Evolutionary conservation across 2,113 vertebrate genomes (phyloP), one percentile per base, ranked within the genome.

Genomic region (Toxotes chatareus): DNA sequence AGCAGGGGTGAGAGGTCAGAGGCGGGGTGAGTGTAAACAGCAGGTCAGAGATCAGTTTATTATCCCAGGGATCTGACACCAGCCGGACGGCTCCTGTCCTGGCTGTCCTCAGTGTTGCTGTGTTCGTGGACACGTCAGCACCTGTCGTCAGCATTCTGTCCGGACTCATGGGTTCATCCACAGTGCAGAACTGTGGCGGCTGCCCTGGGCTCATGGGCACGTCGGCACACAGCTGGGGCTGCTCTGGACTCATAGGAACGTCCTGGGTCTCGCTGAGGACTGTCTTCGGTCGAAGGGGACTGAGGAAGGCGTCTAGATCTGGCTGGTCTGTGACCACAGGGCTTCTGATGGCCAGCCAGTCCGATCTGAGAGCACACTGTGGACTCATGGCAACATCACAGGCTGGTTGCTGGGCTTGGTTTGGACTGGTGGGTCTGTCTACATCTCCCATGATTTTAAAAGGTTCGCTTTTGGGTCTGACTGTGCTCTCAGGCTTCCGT

Each of bases 61-160:
- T 90, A 64, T 97, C 96, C 98, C 98, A 99, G 5, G 97, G 97
- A 38, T 99, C 95, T 8, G 96, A 92, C 67, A 97, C 74, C 60
- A 95, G 88, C 23, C 85, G 64, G 5, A 27, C 90, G 87, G 78
- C 2, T 0, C 0, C 46, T 0, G 40, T 23, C 9, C 10, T 5
- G 6, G 60, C 32, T 0, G 56, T 7, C 47, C 64, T 55, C 12
- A 47, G 51, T 0, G 51, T 16, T 11, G 71, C 4, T 4, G 86
- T 63, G 14, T 71, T 89, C 88, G 88, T 80, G 70, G 84, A 76
- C 31, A 72, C 72, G 4, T 86, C 86, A 0, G 40, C 1, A 4
- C 36, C 3, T 21, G 19, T 4, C 9, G 34, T 67, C 27, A 0
- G 7, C 0, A 19, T 64, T 23, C 73, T 57, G 23, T 74, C 71